Percentiles rank a stretch among this genome's conserved stretches.
Conservation (phyloP, 1,140 invertebrate genomes). For the Drosophila baimaii region DNA sequence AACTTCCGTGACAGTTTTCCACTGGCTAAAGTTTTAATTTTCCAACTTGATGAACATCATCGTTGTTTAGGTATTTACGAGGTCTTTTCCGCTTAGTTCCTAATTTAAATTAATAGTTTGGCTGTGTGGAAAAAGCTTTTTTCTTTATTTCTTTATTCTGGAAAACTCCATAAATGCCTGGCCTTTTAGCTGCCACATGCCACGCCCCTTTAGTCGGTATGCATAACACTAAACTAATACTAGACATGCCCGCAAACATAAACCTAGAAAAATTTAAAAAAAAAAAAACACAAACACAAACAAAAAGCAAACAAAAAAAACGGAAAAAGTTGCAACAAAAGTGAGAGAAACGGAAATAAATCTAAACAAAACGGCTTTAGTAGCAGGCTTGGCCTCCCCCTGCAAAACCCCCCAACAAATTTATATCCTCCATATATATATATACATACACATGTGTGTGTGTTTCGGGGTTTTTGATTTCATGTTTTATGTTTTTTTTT, state of each 20-base stretch:
- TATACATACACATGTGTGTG: conserved; percentile 29
- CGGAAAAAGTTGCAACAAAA: conserved; percentile 68
- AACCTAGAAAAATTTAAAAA: conserved; percentile 24
- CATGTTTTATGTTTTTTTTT: conserved; percentile 34
- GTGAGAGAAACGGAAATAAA: conserved; percentile 74
- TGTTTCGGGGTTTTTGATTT: conserved; percentile 57
- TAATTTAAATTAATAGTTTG: conserved; percentile 7
- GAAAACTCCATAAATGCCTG: conserved; percentile 19
- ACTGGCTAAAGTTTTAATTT: conserved; percentile 61
- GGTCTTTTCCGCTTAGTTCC: conserved; percentile 51
- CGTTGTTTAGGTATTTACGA: conserved; percentile 8
- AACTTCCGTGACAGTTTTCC: conserved; percentile 60
- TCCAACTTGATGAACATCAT: conserved; percentile 15
- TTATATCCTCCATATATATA: conserved; percentile 9
- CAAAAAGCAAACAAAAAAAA: conserved; percentile 27
- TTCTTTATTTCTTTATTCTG: conserved; percentile 2
- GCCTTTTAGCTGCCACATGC: conserved; percentile 11
- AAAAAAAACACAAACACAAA: conserved; percentile 21
- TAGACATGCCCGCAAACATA: conserved; percentile 54
- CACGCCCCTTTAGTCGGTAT: conserved; percentile 28
- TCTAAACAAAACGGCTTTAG: conserved; percentile 79
- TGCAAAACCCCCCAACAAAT: conserved; percentile 25
- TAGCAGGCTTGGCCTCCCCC: conserved; percentile 32
- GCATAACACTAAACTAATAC: conserved; percentile 53
- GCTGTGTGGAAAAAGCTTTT: background rate